Evolutionary conservation across 2,797 vertebrate species (phyloP), one percentile per base, ranked within the genome.

Genomic region (Hyperoplus lanceolatus): DNA sequence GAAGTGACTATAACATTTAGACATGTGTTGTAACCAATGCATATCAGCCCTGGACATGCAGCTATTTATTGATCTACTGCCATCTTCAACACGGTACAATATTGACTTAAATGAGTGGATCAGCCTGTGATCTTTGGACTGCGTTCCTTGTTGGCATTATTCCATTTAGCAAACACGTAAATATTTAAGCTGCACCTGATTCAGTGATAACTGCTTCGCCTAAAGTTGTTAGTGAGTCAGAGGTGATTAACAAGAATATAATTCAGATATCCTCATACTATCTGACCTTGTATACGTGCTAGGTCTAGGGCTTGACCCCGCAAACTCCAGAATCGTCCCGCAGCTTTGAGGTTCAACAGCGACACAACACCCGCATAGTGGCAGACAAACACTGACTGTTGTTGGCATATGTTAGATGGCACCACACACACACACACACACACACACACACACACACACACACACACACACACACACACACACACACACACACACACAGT

Each of bases 241-340:
- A 3, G 11, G 42, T 5, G 4, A 43, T 55, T 11, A 11, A 42
- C 21, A 43, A 49, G 42, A 4, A 15, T 38, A 46, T 6, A 36
- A 5, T 21, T 29, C 12, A 1, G 8, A 2, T 1, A 16, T 9
- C 13, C 38, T 53, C 42, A 0, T 9, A 11, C 10, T 21, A 15
- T 12, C 9, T 70, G 14, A 7, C 39, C 48, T 11, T 50, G 8
- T 16, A 57, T 11, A 43, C 46, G 38, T n/a, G 38, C 4, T 48
- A 9, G 16, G 5, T 38, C 4, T 10, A 73, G 39, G 39, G 7
- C 70, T 36, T 15, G 21, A 18, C 9, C 46, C 45, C 8, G 65
- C 48, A 73, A 59, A 55, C 5, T 79, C 81, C 58, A 76, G 73
- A 90, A 85, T 15, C 8, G 16, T 70, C 82, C 13, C 41, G 21